Conservation (phyloP, 2,113 vertebrate genomes). For the Euleptes europaea region DNA sequence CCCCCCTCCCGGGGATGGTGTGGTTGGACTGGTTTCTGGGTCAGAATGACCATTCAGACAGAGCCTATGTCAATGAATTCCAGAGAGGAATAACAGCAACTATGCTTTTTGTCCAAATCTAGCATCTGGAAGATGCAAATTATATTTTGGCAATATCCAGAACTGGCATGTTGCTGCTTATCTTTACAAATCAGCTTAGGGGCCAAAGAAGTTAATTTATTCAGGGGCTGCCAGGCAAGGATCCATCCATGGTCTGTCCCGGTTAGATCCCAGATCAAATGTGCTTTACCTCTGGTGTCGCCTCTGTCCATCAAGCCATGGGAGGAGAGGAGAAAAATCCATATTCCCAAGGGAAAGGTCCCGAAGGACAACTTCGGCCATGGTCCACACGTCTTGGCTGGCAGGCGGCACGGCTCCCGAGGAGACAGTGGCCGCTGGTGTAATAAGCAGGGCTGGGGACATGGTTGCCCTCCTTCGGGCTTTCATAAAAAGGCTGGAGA, state of each 20-base stretch:
- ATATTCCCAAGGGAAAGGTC: slow-evolving; percentile 65
- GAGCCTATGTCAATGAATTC: neutral
- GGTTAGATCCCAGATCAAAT: neutral
- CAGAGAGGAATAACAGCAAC: neutral
- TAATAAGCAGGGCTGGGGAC: neutral
- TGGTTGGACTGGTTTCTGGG: neutral
- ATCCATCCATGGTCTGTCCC: neutral
- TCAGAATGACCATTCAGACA: too few species aligned
- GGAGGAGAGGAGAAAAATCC: slow-evolving; percentile 66
- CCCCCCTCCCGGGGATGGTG: too few species aligned
- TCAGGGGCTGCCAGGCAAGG: too few species aligned
- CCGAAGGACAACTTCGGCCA: slow-evolving; percentile 23
- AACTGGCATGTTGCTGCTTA: too few species aligned
- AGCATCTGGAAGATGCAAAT: neutral
- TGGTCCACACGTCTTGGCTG: slow-evolving; percentile 51
- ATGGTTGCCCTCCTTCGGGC: slow-evolving; percentile 18
- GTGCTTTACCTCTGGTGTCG: neutral
- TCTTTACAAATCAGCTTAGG: neutral
- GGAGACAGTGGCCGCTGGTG: slow-evolving; percentile 36
- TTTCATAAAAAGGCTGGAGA: slow-evolving; percentile 38
- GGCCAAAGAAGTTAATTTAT: neutral
- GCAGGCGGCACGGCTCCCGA: slow-evolving; percentile 38
- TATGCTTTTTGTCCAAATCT: too few species aligned
- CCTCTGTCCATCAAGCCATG: slow-evolving; percentile 9
- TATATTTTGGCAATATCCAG: neutral